Conservation (phyloP, 1,140 invertebrate species). For the Polypedilum pembai region DNA sequence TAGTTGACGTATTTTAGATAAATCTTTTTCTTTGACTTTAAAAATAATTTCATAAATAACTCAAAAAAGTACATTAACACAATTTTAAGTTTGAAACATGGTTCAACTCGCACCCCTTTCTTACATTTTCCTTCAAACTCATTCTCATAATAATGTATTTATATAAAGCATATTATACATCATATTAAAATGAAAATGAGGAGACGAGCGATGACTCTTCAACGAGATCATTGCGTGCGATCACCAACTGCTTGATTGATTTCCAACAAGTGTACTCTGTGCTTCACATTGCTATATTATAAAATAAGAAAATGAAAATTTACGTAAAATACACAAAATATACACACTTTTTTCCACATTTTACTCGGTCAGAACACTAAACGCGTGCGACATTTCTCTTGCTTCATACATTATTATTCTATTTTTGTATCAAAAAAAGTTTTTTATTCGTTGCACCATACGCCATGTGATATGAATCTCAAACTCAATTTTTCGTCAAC, state of each 20-base stretch:
- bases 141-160: background rate
- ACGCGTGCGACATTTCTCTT: slow-evolving; percentile 1
- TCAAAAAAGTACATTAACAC: too few relatives aligned
- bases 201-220: background rate
- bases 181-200: slow-evolving; percentile 3
- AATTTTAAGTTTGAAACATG: too few relatives aligned
- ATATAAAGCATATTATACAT: background rate
- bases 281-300: background rate
- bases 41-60: too few relatives aligned
- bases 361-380: background rate
- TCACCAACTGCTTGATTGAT: slow-evolving; percentile 24
- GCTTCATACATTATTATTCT: background rate
- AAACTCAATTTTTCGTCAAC: background rate
- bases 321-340: too few relatives aligned
- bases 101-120: background rate
- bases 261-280: slow-evolving; percentile 24
- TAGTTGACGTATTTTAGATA: too few relatives aligned
- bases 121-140: background rate
- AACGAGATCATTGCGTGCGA: slow-evolving; percentile 15
- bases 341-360: background rate
- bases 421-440: background rate
- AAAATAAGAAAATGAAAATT: too few relatives aligned
- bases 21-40: too few relatives aligned
- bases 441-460: slow-evolving; percentile 4
- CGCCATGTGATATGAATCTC: slow-evolving; percentile 4